Percentiles rank a stretch among this genome's conserved stretches.
Evolutionary conservation across 2,797 vertebrate species (phyloP).

Genomic region (Cossypha polioptera): DNA sequence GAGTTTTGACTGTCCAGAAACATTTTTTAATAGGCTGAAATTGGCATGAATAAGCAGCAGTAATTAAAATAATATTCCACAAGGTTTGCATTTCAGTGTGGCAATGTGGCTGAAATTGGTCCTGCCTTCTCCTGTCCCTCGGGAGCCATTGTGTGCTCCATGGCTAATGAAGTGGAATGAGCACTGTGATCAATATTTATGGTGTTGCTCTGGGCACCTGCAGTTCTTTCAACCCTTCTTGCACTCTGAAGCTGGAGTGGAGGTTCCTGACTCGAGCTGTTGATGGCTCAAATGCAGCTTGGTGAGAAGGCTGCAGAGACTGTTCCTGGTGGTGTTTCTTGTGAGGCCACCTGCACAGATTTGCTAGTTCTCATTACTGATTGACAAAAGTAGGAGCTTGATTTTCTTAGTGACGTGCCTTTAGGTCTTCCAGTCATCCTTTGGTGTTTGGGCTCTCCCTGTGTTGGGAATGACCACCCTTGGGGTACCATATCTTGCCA

Average conservation of each 20-base stretch:
- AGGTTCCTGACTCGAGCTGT: not conserved
- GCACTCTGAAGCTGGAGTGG: not conserved
- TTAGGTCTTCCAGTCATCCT: not conserved
- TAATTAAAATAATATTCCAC: conserved; percentile 43
- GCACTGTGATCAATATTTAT: conserved; percentile 44
- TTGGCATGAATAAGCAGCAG: not conserved
- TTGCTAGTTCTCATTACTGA: not conserved
- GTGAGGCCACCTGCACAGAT: not conserved
- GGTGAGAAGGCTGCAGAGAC: not conserved
- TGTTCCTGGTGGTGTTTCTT: not conserved
- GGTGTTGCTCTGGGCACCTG: conserved; percentile 14
- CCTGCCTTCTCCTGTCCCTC: not conserved
- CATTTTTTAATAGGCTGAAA: not conserved
- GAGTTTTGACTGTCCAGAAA: conserved; percentile 8
- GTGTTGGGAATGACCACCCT: not conserved
- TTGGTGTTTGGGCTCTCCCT: not conserved
- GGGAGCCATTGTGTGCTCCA: not conserved
- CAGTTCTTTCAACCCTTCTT: not conserved
- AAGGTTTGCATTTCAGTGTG: not conserved
- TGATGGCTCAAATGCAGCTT: not conserved
- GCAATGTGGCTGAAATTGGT: not conserved
- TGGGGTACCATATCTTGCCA: not conserved
- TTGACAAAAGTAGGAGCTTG: not conserved
- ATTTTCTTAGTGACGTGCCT: not conserved
- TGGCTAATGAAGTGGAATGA: conserved; percentile 31